Percentiles rank a stretch among this genome's conserved stretches.
Conservation (phyloP, 2,888 invertebrate genomes). For the Gibbula magus region DNA sequence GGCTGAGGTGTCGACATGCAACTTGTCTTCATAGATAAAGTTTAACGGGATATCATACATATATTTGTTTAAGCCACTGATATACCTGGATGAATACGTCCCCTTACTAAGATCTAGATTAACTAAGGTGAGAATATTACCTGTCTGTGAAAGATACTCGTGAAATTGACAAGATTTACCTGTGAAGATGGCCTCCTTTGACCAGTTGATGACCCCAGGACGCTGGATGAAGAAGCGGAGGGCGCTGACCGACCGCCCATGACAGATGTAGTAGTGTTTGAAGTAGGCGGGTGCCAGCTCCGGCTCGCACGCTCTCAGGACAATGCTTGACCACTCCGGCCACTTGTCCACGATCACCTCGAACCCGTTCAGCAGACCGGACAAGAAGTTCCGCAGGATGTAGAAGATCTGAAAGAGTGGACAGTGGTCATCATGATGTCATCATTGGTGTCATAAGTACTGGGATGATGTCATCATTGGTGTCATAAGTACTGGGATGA, state of each 20-base stretch:
- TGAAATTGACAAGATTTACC: constrained; percentile 43
- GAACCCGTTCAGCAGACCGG: constrained; percentile 57
- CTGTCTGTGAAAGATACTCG: too few relatives aligned
- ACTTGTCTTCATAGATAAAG: too few relatives aligned
- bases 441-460: too few relatives aligned
- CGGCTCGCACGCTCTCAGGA: constrained; percentile 54
- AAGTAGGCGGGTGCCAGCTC: constrained; percentile 62
- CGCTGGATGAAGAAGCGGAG: constrained; percentile 67
- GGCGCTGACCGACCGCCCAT: constrained; percentile 59
- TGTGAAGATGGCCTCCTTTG: constrained; percentile 62
- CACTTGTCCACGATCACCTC: constrained; percentile 67
- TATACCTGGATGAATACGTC: too few relatives aligned
- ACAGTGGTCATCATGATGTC: background rate
- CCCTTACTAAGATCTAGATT: too few relatives aligned
- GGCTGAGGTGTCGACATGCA: too few relatives aligned
- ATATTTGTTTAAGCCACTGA: too few relatives aligned
- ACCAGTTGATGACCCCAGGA: constrained; percentile 67
- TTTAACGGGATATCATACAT: too few relatives aligned
- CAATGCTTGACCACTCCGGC: constrained; percentile 63
- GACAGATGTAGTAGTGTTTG: constrained; percentile 65
- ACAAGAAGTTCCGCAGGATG: constrained; percentile 55
- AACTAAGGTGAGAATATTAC: too few relatives aligned
- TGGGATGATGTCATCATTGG: too few relatives aligned
- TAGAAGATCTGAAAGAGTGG: constrained; percentile 62
- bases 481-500: too few relatives aligned